phyloP scores from a whole-genome alignment of 2,888 invertebrate species.

The Epinotia nisella region DNA sequence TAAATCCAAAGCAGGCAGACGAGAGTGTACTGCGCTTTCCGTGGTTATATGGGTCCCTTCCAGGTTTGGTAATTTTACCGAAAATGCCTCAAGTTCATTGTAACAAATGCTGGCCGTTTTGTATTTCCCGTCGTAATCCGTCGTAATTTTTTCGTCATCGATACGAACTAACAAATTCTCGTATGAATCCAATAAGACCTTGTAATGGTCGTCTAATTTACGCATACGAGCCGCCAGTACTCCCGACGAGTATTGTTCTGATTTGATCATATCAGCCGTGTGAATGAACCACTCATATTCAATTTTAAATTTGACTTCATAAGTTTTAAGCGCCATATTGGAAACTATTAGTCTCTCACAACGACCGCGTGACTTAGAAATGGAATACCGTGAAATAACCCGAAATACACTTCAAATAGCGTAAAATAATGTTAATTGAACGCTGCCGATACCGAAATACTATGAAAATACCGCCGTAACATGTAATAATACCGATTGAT shows the following conservation, averaged over 20 bases:
- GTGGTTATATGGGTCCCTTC: not conserved
- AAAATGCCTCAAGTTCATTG: no score
- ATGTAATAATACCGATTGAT: no score
- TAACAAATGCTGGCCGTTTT: no score
- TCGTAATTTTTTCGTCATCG: not conserved
- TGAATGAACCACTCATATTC: slow-evolving; percentile 9
- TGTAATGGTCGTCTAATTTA: slow-evolving; percentile 2
- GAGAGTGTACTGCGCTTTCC: not conserved
- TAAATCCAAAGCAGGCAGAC: not conserved
- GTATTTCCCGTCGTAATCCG: not conserved
- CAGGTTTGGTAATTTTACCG: no score
- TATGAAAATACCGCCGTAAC: no score
- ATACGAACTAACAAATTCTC: not conserved
- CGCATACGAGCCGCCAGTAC: slow-evolving; percentile 15
- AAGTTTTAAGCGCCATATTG: not conserved
- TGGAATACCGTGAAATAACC: no score
- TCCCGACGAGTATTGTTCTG: not conserved
- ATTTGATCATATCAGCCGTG: not conserved
- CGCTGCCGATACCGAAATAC: no score
- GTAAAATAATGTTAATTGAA: no score
- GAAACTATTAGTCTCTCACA: no score
- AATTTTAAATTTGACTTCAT: slow-evolving; percentile 19
- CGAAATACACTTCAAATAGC: no score
- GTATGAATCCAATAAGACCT: not conserved
- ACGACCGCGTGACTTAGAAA: no score